These are phyloP conservation scores for Drosophila littoralis DNA, from an alignment of 1,140 invertebrate species.

Conservation along the genomic window DNA sequence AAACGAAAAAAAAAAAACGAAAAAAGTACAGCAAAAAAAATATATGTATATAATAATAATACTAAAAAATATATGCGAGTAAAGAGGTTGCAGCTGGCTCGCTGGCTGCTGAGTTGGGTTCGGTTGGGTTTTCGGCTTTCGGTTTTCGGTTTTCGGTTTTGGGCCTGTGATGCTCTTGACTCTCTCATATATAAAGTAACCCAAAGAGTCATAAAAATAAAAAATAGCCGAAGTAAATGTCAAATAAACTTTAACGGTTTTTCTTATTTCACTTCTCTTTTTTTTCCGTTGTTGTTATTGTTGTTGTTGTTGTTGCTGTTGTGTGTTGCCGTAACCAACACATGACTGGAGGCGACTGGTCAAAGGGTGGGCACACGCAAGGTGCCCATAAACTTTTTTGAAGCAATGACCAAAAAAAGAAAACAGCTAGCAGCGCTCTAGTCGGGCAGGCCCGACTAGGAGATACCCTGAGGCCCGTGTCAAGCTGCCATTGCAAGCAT, in stretches of 20 bases:
- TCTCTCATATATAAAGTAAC: constrained; percentile 50
- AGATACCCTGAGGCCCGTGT: too few relatives aligned
- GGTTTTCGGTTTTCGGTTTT: background rate
- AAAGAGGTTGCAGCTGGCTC: constrained; percentile 19
- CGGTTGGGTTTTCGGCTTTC: background rate
- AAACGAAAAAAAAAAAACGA: background rate
- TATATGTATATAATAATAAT: background rate
- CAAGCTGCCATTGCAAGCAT: too few relatives aligned
- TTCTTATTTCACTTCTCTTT: constrained; percentile 50
- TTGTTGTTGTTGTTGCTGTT: constrained; percentile 43
- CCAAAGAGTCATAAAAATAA: constrained; percentile 79
- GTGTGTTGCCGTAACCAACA: constrained; percentile 9
- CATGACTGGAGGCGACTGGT: background rate
- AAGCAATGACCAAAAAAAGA: constrained; percentile 36
- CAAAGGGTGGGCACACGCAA: constrained; percentile 36
- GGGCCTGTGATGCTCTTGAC: constrained; percentile 6
- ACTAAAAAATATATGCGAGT: constrained; percentile 21
- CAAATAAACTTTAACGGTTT: constrained; percentile 83
- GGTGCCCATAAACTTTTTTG: constrained; percentile 64
- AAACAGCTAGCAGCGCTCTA: too few relatives aligned
- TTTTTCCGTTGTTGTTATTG: constrained; percentile 27
- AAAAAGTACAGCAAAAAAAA: constrained; percentile 20
- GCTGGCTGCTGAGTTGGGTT: constrained; percentile 12
- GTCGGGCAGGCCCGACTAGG: too few relatives aligned
- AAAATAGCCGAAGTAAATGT: constrained; percentile 83